A percentile compares a stretch with the other conserved stretches of the same genome.
Evolutionary conservation across 1,140 invertebrate genomes (phyloP).

Genomic region (Thaumetopoea pityocampa): DNA sequence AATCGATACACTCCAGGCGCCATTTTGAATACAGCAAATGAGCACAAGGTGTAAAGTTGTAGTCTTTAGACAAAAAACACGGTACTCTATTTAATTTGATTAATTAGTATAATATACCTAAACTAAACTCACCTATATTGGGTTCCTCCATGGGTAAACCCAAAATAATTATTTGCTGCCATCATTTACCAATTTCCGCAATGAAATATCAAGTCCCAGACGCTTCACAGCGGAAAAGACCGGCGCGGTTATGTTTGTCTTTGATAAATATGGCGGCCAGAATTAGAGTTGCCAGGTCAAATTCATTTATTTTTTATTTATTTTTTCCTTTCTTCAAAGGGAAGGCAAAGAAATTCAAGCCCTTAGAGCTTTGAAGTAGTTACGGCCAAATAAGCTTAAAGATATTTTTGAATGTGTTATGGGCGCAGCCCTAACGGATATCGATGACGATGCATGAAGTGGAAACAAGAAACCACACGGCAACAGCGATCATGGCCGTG

Average conservation of each 20-base stretch:
- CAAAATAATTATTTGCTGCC: constrained; percentile 95
- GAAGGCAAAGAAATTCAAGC: too few species aligned
- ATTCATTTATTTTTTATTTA: too few species aligned
- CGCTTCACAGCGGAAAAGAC: constrained; percentile 64
- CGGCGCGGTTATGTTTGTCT: constrained; percentile 64
- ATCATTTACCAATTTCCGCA: constrained; percentile 77
- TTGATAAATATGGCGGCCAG: constrained; percentile 51
- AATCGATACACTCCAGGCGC: constrained; percentile 65
- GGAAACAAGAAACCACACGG: too few species aligned
- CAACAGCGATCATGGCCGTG: too few species aligned
- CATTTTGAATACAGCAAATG: constrained; percentile 63
- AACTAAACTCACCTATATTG: constrained; percentile 86
- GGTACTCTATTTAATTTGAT: too few species aligned
- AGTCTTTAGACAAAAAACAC: too few species aligned
- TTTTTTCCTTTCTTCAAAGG: too few species aligned
- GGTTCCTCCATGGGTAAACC: constrained; percentile 92
- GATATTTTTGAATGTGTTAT: too few species aligned
- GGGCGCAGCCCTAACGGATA: too few species aligned
- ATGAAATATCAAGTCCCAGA: constrained; percentile 61
- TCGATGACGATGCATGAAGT: too few species aligned
- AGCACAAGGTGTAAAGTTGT: constrained; percentile 46
- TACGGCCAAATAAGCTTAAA: too few species aligned
- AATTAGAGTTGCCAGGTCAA: constrained; percentile 6
- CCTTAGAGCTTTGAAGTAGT: too few species aligned
- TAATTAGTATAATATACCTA: constrained; percentile 21